Conservation (phyloP, 2,113 vertebrate species). For the Amphiprion ocellaris region DNA sequence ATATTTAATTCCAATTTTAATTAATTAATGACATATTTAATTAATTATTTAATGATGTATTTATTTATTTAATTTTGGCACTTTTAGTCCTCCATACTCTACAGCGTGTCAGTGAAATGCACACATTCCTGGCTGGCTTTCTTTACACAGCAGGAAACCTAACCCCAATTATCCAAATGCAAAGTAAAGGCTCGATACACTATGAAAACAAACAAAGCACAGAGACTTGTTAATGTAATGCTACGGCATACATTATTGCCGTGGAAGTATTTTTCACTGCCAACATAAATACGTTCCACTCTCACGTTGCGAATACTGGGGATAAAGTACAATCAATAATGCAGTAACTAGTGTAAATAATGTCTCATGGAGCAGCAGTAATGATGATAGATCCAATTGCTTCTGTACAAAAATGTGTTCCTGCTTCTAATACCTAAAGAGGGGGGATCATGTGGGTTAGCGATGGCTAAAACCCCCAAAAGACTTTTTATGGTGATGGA, state of each 20-base stretch:
- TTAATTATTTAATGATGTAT: too few relatives aligned
- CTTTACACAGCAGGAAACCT: constrained; percentile 79
- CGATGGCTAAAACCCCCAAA: not conserved
- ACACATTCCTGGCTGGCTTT: constrained; percentile 69
- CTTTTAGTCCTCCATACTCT: too few relatives aligned
- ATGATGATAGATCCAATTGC: constrained; percentile 71
- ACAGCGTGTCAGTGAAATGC: constrained; percentile 27
- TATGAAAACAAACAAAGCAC: constrained; percentile 82
- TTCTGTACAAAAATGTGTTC: constrained; percentile 67
- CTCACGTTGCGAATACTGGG: constrained; percentile 55
- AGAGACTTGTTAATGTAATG: constrained; percentile 78
- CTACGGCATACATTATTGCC: constrained; percentile 68
- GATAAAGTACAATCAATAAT: constrained; percentile 72
- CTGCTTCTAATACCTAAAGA: constrained; percentile 46
- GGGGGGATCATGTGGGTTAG: constrained; percentile 12
- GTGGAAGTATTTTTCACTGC: constrained; percentile 67
- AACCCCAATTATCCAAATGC: constrained; percentile 77
- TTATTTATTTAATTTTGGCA: too few relatives aligned
- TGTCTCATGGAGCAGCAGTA: constrained; percentile 32
- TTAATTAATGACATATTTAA: too few relatives aligned
- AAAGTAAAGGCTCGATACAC: constrained; percentile 77
- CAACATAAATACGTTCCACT: constrained; percentile 74
- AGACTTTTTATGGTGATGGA: constrained; percentile 39
- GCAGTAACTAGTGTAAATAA: constrained; percentile 66
- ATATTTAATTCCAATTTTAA: too few relatives aligned